These are phyloP conservation scores for Sprattus sprattus DNA, from an alignment of 2,113 vertebrate genomes.

Conservation along the genomic window DNA sequence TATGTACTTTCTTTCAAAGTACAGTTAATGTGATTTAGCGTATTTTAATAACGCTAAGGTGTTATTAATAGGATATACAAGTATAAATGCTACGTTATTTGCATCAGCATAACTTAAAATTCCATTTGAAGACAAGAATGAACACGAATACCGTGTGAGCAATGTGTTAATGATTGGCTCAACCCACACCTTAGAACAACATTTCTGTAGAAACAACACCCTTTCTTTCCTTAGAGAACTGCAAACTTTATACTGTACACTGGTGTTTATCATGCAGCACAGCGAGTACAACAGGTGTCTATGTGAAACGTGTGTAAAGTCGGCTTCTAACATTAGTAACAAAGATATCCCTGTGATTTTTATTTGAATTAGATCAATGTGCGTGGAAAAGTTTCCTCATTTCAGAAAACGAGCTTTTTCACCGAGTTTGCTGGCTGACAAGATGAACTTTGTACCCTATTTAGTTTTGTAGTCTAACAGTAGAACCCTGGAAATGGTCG, in stretches of 20 bases:
- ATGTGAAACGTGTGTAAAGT: background rate
- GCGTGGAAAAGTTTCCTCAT: background rate
- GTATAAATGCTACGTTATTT: too few relatives aligned
- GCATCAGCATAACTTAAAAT: too few relatives aligned
- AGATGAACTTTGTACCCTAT: background rate
- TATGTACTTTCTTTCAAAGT: background rate
- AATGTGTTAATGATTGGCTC: background rate
- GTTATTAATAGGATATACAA: too few relatives aligned
- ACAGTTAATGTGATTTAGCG: background rate
- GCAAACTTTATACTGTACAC: background rate
- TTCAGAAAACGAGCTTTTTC: background rate
- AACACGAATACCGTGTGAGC: background rate
- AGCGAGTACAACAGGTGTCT: background rate
- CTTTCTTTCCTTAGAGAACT: background rate
- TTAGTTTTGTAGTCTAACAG: background rate
- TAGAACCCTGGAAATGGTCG: background rate
- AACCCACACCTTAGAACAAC: slow-evolving; percentile 13
- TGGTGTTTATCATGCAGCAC: background rate
- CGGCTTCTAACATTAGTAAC: background rate
- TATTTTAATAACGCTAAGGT: background rate
- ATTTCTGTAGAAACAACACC: background rate
- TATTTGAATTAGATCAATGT: too few relatives aligned
- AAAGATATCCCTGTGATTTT: background rate
- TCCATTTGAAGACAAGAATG: background rate
- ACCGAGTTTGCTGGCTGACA: background rate